Conservation (phyloP, 2,797 vertebrate species). For the Schizopygopsis malacanthus region DNA sequence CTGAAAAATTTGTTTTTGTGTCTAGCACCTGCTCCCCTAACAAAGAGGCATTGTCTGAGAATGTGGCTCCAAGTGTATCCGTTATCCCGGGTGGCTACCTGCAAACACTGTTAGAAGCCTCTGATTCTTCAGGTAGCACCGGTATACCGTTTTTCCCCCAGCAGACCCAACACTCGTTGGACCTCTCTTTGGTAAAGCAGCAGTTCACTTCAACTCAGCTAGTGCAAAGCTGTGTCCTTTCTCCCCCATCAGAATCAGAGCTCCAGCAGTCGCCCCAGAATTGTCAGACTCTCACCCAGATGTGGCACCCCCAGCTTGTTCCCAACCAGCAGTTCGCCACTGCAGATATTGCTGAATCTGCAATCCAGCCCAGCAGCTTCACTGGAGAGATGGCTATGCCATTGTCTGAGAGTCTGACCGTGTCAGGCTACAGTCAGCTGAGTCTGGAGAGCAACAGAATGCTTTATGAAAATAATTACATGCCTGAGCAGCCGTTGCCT, state of each 20-base stretch:
- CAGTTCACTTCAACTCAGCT: conserved; percentile 90
- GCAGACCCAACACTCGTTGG: conserved; percentile 85
- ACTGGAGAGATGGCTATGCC: conserved; percentile 76
- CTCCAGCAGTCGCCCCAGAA: conserved; percentile 93
- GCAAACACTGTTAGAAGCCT: conserved; percentile 97
- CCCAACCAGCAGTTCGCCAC: conserved; percentile 79
- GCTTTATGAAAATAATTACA: conserved; percentile 93
- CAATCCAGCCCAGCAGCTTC: conserved; percentile 85
- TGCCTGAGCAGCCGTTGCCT: conserved; percentile 83
- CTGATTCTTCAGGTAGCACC: conserved; percentile 89
- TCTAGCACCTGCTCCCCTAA: conserved; percentile 90
- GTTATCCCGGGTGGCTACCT: conserved; percentile 98
- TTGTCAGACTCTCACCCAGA: conserved; percentile 83
- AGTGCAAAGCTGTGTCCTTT: conserved; percentile 91
- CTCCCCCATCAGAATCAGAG: conserved; percentile 93
- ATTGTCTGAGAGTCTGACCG: conserved; percentile 80
- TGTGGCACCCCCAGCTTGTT: conserved; percentile 86
- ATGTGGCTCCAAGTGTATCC: conserved; percentile 88
- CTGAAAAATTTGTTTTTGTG: conserved; percentile 90
- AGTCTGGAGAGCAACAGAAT: conserved; percentile 87
- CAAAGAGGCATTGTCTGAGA: conserved; percentile 88
- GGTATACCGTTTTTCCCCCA: conserved; percentile 90
- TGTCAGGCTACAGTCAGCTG: conserved; percentile 87
- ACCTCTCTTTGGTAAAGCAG: conserved; percentile 87
- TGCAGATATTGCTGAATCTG: conserved; percentile 82